These are phyloP conservation scores for Crax fasciolata DNA, from an alignment of 2,797 vertebrate genomes.

Conservation along the genomic window DNA sequence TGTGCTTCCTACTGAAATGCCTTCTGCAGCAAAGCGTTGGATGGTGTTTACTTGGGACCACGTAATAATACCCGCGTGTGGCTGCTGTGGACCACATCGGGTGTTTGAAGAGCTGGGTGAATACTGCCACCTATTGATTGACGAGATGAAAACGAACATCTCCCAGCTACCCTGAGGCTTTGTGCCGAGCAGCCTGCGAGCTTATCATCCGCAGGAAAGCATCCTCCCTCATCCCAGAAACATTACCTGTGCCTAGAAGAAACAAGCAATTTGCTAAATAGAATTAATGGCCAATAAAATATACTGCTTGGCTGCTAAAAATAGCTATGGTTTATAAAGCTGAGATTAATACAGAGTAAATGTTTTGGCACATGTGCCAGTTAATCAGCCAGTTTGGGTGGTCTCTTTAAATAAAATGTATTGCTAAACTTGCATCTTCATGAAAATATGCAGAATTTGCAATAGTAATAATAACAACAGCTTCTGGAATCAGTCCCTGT, in stretches of 20 bases:
- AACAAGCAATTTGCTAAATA: not conserved
- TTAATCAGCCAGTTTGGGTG: slow-evolving; percentile 1
- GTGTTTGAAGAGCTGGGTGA: slow-evolving; percentile 67
- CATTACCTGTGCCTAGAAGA: not conserved
- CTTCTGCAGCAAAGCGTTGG: not conserved
- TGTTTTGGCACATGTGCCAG: slow-evolving; percentile 5
- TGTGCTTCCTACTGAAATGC: not conserved
- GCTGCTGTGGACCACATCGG: not conserved
- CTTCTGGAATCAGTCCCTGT: not conserved
- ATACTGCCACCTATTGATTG: slow-evolving; percentile 83
- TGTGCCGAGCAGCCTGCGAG: rapidly evolving
- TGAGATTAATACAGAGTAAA: slow-evolving; percentile 36
- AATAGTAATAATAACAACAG: not conserved
- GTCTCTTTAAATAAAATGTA: not conserved
- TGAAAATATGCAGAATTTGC: not conserved
- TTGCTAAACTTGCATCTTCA: not conserved
- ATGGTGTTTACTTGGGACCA: not conserved
- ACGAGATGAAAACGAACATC: slow-evolving; percentile 15
- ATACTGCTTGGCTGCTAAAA: slow-evolving; percentile 20
- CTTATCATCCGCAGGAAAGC: not conserved
- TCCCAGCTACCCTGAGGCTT: not conserved
- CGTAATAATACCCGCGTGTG: rapidly evolving
- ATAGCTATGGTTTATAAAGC: slow-evolving; percentile 8
- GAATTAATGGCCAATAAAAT: not conserved
- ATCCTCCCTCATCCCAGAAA: not conserved